Evolutionary conservation across 2,888 invertebrate species (phyloP).

Genomic region (Torymus auratus): DNA sequence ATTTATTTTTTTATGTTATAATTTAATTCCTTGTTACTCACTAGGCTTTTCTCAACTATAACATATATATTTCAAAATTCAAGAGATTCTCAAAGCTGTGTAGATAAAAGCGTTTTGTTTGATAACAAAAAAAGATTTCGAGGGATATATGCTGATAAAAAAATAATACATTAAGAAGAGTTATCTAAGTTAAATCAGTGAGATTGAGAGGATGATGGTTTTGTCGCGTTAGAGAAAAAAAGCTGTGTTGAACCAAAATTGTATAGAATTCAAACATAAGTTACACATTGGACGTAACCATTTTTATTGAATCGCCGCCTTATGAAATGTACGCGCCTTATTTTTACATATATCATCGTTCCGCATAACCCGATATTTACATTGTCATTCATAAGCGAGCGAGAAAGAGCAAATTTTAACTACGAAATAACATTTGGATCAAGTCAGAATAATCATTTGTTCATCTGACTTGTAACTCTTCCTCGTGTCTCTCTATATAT

Average conservation of each 20-base stretch:
- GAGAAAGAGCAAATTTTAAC: slow-evolving; percentile 29
- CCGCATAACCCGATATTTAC: slow-evolving; percentile 40
- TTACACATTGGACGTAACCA: slow-evolving; percentile 55
- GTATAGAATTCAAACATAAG: slow-evolving; percentile 56
- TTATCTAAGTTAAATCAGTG: slow-evolving; percentile 31
- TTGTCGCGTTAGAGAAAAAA: slow-evolving; percentile 46
- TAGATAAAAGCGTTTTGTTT: slow-evolving; percentile 47
- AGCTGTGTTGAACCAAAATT: slow-evolving; percentile 60
- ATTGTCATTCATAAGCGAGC: slow-evolving; percentile 41
- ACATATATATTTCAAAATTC: slow-evolving; percentile 51
- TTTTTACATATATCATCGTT: slow-evolving; percentile 48
- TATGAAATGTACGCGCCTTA: slow-evolving; percentile 55
- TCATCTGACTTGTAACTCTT: slow-evolving; percentile 36
- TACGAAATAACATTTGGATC: not conserved
- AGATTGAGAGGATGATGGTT: slow-evolving; percentile 39
- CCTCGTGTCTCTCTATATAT: slow-evolving; percentile 59
- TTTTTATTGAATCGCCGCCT: slow-evolving; percentile 55
- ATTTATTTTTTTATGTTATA: too few relatives aligned
- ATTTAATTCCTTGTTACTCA: too few relatives aligned
- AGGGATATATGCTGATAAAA: slow-evolving; percentile 23
- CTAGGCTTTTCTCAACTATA: not conserved
- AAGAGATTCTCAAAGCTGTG: slow-evolving; percentile 53
- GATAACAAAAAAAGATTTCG: slow-evolving; percentile 28
- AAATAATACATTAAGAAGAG: slow-evolving; percentile 11
- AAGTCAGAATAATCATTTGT: slow-evolving; percentile 27